Evolutionary conservation across 1,140 invertebrate genomes (phyloP), one percentile per base, ranked within the genome.

Genomic region (Colletes gigas): DNA sequence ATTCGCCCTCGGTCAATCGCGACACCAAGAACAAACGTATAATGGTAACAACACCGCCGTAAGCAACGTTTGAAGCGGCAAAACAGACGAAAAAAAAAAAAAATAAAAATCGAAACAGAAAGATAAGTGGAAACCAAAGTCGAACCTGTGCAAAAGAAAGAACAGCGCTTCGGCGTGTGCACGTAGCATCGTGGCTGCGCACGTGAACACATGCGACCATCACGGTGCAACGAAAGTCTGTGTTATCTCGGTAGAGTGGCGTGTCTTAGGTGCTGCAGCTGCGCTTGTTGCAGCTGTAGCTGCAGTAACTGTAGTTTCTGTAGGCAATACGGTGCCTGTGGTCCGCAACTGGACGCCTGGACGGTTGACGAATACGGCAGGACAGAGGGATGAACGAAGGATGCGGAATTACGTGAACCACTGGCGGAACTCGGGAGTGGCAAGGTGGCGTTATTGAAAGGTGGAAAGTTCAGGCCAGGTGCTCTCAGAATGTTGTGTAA

Each of bases 111-210:
- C 68, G 19, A 52, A 78, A 78, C 66, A 73, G 62, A 85, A 78
- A 67, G 78, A 68, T 30, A 84, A 19, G 81, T 86, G 63, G 68
- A 85, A 88, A 94, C 92, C 83, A 81, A 92, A 57, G 92, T 92
- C 90, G 93, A 93, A 94, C 93, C 90, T 92, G 91, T 91, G 91
- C 87, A 83, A 92, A 92, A 93, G 88, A 91, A 89, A 80, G 87
- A 89, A 87, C 86, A 91, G 92, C 92, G 92, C 85, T 85, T 86
- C 85, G 77, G 81, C 78, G 80, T 88, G 86, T 75, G 73, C 82
- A 77, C 85, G 84, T 78, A 78, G 77, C 79, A 60, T 15, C 54
- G 78, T 83, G 71, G 78, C 71, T 41, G 79, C 78, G 70, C 79
- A 68, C 78, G 78, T 72, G 83, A 81, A 59, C 81, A 81, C 77